Evolutionary conservation across 2,888 invertebrate species (phyloP).

Genomic region (Synergus gifuensis): DNA sequence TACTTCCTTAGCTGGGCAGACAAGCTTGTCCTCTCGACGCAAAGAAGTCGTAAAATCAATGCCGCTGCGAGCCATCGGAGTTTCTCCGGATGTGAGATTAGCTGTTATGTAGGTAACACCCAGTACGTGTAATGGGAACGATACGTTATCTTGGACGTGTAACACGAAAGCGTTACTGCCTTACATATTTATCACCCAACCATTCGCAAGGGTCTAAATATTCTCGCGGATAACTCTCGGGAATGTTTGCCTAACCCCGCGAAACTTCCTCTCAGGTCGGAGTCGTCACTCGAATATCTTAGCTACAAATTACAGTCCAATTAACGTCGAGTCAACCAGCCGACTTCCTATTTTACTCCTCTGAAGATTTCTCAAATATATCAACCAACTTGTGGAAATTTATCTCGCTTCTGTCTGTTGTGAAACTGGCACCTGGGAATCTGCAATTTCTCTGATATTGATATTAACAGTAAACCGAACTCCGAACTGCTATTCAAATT

Average conservation of each 20-base stretch:
- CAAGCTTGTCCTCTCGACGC: constrained; percentile 45
- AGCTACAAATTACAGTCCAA: constrained; percentile 32
- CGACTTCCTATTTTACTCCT: background rate
- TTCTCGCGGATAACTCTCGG: constrained; percentile 16
- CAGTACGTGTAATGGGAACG: constrained; percentile 63
- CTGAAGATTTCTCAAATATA: background rate
- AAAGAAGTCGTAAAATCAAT: constrained; percentile 42
- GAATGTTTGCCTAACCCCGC: constrained; percentile 17
- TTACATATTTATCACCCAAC: constrained; percentile 35
- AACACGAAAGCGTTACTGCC: constrained; percentile 58
- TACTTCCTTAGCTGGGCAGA: constrained; percentile 34
- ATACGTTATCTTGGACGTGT: constrained; percentile 67
- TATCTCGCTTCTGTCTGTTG: background rate
- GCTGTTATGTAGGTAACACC: constrained; percentile 27
- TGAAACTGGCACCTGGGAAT: too few relatives aligned
- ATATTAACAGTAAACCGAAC: too few relatives aligned
- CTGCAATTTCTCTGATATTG: too few relatives aligned
- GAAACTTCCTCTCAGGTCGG: background rate
- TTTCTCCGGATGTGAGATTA: constrained; percentile 43
- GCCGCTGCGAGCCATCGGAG: constrained; percentile 26
- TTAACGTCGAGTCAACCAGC: background rate
- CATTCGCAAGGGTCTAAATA: constrained; percentile 21
- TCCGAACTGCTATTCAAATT: too few relatives aligned
- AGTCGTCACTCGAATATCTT: background rate
- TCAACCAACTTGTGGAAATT: background rate